Conservation (phyloP, 2,113 vertebrate genomes). For the Capreolus pygargus region DNA sequence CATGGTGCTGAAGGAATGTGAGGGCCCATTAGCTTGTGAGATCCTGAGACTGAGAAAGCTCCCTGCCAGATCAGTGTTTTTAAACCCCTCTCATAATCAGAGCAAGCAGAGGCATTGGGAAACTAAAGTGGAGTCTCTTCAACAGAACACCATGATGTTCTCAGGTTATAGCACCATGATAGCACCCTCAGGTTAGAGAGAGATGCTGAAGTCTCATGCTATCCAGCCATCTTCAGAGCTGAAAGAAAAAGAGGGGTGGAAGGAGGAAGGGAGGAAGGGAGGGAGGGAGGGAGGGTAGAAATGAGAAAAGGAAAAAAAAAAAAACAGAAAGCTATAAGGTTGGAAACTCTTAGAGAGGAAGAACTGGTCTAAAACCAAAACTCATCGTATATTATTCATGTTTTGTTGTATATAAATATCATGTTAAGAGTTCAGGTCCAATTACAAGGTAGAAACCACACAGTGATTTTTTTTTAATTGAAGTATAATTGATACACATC, state of each 20-base stretch:
- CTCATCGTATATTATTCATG: background rate
- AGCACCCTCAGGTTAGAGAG: background rate
- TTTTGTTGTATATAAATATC: background rate
- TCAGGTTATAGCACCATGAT: background rate
- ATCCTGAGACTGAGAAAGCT: background rate
- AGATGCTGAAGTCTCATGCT: background rate
- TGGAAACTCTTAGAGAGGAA: background rate
- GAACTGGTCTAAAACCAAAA: background rate
- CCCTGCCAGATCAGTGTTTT: background rate
- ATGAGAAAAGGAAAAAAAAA: background rate
- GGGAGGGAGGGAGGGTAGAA: no score
- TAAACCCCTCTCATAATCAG: background rate
- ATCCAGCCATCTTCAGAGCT: background rate
- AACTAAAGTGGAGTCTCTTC: background rate
- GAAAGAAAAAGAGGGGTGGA: background rate
- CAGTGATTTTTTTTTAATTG: background rate
- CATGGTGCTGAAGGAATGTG: background rate
- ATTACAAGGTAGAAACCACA: background rate
- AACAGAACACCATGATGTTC: background rate
- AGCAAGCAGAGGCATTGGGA: background rate
- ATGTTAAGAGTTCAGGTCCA: background rate
- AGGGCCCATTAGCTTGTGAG: background rate
- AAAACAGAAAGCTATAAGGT: background rate
- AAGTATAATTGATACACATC: background rate
- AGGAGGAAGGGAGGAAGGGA: background rate